Conservation (phyloP, 2,113 vertebrate genomes). For the Coturnix japonica region DNA sequence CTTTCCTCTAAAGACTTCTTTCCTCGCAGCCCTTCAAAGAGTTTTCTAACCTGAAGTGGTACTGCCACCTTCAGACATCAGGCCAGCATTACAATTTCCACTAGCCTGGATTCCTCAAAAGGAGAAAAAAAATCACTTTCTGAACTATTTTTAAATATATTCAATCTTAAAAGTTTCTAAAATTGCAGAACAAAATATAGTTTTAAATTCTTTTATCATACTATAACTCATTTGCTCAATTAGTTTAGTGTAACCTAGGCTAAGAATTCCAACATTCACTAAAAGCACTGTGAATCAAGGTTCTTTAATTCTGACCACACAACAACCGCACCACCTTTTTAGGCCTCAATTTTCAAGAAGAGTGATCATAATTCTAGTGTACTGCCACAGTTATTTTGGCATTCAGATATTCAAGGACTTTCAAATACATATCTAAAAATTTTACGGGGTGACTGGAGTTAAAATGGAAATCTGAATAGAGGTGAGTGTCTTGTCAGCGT, state of each 20-base stretch:
- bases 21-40: neutral
- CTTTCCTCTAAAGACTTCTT: no score
- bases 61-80: constrained; percentile 61
- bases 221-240: neutral
- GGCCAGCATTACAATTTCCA: constrained; percentile 36
- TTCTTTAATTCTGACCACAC: neutral
- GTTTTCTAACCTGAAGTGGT: constrained; percentile 36
- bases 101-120: neutral
- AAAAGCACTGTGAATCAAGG: neutral
- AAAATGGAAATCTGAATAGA: neutral
- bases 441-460: neutral
- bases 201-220: neutral
- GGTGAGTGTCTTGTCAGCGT: neutral
- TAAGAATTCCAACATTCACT: neutral
- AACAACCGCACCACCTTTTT: neutral
- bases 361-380: neutral
- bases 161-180: neutral
- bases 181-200: neutral
- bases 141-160: neutral
- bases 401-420: neutral
- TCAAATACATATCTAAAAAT: neutral
- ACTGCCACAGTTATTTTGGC: neutral
- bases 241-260: neutral
- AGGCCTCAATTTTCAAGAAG: neutral
- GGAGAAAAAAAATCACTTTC: neutral